These are phyloP conservation scores for Corythornis madagascariensis DNA, from an alignment of 2,113 vertebrate genomes.

Conservation along the genomic window DNA sequence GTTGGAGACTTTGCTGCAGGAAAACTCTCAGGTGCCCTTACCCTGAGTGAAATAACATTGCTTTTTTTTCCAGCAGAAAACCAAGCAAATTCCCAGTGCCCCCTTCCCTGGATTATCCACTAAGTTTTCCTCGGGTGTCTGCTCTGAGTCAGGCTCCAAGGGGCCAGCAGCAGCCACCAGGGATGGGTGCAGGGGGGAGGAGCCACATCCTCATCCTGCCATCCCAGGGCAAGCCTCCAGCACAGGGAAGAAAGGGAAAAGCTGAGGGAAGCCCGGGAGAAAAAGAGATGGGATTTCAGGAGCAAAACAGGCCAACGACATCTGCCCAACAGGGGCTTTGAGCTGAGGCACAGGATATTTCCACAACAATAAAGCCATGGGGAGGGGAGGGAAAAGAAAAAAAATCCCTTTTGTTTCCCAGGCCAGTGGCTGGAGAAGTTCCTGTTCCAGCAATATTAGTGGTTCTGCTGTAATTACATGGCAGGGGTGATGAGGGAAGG, in stretches of 20 bases:
- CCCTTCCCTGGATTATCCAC: accelerated
- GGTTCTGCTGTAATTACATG: neutral
- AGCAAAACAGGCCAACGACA: neutral
- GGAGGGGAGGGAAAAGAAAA: neutral
- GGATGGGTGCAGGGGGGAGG: neutral
- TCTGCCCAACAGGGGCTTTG: conserved; percentile 1
- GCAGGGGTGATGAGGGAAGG: neutral
- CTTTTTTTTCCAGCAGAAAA: neutral
- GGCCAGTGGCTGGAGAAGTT: neutral
- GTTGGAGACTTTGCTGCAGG: neutral
- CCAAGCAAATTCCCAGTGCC: neutral
- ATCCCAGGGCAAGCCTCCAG: neutral
- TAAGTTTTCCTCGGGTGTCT: neutral
- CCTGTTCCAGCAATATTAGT: neutral
- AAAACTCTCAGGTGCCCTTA: neutral
- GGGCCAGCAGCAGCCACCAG: neutral
- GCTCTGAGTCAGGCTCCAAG: accelerated
- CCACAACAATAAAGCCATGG: conserved; percentile 26
- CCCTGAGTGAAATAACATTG: neutral
- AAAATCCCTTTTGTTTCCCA: conserved; percentile 35
- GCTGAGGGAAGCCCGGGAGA: neutral
- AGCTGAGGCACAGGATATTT: neutral
- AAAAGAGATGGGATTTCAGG: neutral
- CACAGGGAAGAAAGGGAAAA: neutral
- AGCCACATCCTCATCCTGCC: neutral